Percentiles rank a stretch among this genome's conserved stretches.
phyloP scores from a whole-genome alignment of 35 echinoderm and acorn worm species.

The Lytechinus variegatus region DNA sequence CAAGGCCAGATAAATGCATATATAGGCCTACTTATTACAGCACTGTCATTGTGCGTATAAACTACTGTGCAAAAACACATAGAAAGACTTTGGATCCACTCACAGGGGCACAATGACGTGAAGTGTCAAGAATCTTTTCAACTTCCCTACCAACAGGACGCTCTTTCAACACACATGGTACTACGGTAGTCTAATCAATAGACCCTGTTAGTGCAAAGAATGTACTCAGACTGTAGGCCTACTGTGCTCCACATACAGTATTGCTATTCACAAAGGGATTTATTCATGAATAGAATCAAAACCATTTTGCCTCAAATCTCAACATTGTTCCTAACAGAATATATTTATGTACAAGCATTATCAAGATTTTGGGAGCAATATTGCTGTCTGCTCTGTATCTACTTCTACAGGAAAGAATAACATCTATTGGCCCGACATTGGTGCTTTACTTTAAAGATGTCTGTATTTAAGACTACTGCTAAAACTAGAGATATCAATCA shows the following conservation, averaged over 20 bases:
- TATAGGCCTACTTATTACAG: too few relatives aligned
- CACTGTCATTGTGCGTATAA: background rate
- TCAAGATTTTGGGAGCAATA: too few relatives aligned
- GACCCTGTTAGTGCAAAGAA: background rate
- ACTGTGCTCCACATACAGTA: too few relatives aligned
- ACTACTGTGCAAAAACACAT: background rate
- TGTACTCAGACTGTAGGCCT: background rate
- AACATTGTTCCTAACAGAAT: too few relatives aligned
- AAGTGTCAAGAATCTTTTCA: constrained; percentile 9
- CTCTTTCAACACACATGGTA: constrained; percentile 29
- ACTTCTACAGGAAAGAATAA: too few relatives aligned
- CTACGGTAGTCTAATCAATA: background rate
- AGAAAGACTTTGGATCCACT: background rate
- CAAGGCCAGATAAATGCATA: too few relatives aligned
- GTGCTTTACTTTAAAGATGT: background rate
- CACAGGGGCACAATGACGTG: background rate
- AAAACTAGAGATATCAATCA: background rate
- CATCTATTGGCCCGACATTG: too few relatives aligned
- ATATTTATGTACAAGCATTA: too few relatives aligned
- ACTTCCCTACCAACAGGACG: constrained; percentile 21
- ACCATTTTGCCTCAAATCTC: too few relatives aligned
- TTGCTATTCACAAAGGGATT: too few relatives aligned
- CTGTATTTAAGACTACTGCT: background rate
- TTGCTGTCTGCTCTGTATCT: too few relatives aligned
- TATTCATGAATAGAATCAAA: too few relatives aligned